phyloP scores from a whole-genome alignment of 1,140 invertebrate genomes.

The Chlorops oryzae region DNA sequence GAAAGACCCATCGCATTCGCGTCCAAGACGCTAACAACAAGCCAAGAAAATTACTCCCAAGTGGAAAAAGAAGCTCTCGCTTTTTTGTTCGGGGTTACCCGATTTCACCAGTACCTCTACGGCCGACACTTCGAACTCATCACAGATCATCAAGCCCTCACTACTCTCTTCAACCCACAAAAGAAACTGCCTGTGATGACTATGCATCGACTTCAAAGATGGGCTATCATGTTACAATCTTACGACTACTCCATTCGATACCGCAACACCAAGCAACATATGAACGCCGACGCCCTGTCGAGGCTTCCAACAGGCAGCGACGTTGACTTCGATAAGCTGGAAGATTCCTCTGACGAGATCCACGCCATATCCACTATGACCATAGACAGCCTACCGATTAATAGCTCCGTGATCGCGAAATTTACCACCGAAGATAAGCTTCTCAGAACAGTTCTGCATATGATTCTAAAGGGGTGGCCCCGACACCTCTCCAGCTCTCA shows the following conservation, averaged over 20 bases:
- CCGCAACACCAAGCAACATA: constrained; percentile 15
- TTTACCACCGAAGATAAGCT: neutral
- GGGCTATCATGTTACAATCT: constrained; percentile 20
- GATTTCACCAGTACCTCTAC: constrained; percentile 47
- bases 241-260: constrained; percentile 22
- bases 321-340: neutral
- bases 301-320: constrained; percentile 4
- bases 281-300: constrained; percentile 26
- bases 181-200: constrained; percentile 20
- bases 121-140: constrained; percentile 46
- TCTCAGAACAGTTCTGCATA: neutral
- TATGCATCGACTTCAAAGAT: constrained; percentile 28
- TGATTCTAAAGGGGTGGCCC: neutral
- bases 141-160: constrained; percentile 51
- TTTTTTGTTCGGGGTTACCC: constrained; percentile 40
- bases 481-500: neutral
- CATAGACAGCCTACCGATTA: neutral
- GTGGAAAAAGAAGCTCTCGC: constrained; percentile 49
- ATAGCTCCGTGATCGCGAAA: neutral
- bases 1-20: constrained; percentile 49
- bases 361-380: neutral
- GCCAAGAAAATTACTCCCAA: constrained; percentile 48
- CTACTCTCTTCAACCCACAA: constrained; percentile 36
- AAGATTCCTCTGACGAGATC: neutral
- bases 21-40: constrained; percentile 40